A percentile compares a stretch with the other conserved stretches of the same genome.
Evolutionary conservation across 2,888 invertebrate genomes (phyloP).

Genomic region (Dryomyza anilis): DNA sequence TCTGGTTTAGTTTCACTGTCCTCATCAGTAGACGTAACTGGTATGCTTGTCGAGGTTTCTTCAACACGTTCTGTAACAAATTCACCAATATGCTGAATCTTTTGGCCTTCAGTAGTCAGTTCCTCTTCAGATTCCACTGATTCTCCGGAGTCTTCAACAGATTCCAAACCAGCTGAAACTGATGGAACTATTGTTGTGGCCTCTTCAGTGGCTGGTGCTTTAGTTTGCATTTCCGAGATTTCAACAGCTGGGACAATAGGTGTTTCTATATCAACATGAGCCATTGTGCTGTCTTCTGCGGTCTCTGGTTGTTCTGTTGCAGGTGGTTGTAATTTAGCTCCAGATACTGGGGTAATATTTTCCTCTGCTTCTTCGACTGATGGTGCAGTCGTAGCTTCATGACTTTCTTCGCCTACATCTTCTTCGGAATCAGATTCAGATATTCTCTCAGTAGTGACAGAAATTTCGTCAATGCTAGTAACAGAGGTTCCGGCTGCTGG

Average conservation of each 20-base stretch:
- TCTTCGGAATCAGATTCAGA: neutral
- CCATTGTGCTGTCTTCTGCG: constrained; percentile 22
- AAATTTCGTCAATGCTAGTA: constrained; percentile 22
- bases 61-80: constrained; percentile 39
- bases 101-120: constrained; percentile 25
- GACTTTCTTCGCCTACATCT: constrained; percentile 3
- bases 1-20: too few species aligned
- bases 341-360: neutral
- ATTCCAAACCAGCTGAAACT: constrained; percentile 44
- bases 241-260: constrained; percentile 32
- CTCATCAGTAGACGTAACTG: constrained; percentile 22
- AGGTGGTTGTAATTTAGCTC: neutral
- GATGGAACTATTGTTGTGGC: constrained; percentile 29
- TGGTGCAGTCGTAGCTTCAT: constrained; percentile 31
- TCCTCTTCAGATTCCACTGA: constrained; percentile 52
- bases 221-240: constrained; percentile 12
- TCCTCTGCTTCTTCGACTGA: constrained; percentile 30
- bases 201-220: neutral
- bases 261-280: constrained; percentile 24
- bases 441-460: constrained; percentile 32
- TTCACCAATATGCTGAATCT: constrained; percentile 37
- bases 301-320: too few species aligned
- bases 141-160: constrained; percentile 45
- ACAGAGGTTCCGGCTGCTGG: constrained; percentile 24
- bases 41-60: constrained; percentile 13